These are phyloP conservation scores for Pristiophorus japonicus DNA, from an alignment of 2,113 vertebrate genomes.

Conservation along the genomic window DNA sequence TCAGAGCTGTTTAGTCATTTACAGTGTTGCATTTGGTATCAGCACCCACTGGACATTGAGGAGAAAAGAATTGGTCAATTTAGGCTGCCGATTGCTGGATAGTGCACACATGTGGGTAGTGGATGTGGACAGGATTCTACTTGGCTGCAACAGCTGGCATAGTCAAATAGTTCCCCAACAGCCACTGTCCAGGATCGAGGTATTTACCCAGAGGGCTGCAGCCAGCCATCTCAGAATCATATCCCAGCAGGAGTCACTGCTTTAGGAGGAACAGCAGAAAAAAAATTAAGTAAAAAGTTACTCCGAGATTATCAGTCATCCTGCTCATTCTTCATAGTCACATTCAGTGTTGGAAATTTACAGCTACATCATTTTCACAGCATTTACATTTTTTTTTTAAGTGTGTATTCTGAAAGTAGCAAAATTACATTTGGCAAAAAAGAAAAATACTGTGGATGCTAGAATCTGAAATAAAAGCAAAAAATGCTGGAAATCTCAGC, in stretches of 20 bases:
- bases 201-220: not conserved
- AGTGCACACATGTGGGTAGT: not conserved
- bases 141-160: not conserved
- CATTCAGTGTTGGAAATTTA: not conserved
- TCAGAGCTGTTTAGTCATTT: not conserved
- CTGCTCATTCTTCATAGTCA: not conserved
- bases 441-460: too few species aligned
- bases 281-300: not conserved
- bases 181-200: not conserved
- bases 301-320: not conserved
- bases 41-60: not conserved
- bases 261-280: not conserved
- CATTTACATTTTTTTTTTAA: not conserved
- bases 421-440: slow-evolving; percentile 3
- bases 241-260: not conserved
- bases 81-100: not conserved
- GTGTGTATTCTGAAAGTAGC: not conserved
- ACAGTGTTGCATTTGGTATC: not conserved
- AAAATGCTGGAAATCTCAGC: too few species aligned
- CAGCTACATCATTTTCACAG: slow-evolving; percentile 1
- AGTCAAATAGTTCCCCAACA: not conserved
- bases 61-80: not conserved
- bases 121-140: not conserved
- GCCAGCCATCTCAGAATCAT: not conserved
- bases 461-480: too few species aligned